Base-by-base conservation (phyloP, 2,888 invertebrate species). In the Latrodectus hesperus region DNA sequence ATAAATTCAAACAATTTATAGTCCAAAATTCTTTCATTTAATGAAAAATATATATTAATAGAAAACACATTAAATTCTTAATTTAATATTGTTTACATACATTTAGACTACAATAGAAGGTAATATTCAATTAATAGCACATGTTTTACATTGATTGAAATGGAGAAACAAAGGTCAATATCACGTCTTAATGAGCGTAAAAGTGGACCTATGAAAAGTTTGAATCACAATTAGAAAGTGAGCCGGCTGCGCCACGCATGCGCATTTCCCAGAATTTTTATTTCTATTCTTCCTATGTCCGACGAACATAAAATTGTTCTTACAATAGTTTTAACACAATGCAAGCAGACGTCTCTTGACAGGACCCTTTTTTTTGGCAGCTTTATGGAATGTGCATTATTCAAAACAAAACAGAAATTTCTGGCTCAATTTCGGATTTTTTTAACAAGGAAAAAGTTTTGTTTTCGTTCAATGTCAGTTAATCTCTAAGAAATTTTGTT, bases 201-300 rank as follows among this genome's bases (percentile, higher is more conserved):
- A 60, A 12, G 60, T 60, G 12, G n/a, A 38, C 38, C 38, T 60
- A 16, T 60, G 60, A 60, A 60, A 60, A n/a, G 12, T 60, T 60
- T 10, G 60, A n/a, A 60, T 60, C n/a, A n/a, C 60, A 60, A 38
- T 38, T 38, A 60, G 60, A 60, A 12, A 11, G 12, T 60, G n/a
- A 60, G 60, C n/a, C n/a, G 60, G 60, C 60, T 60, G 14, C 16
- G 16, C 14, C 3, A 26, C 77, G 77, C 77, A 77, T 77, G 77
- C 77, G 77, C 77, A 49, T 11, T 17, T n/a, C 5, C 12, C 11
- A 12, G 11, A 16, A 26, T 68, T 17, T 16, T 52, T 68, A 77
- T 68, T 65, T 52, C 38, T n/a, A 49, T 65, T 76, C 60, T 75
- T 65, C 76, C 65, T 17, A 52, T 22, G 52, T 67, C 67, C 67